Evolutionary conservation across 2,888 invertebrate genomes (phyloP), one percentile per base, ranked within the genome.

Genomic region (Dascillus cervinus): DNA sequence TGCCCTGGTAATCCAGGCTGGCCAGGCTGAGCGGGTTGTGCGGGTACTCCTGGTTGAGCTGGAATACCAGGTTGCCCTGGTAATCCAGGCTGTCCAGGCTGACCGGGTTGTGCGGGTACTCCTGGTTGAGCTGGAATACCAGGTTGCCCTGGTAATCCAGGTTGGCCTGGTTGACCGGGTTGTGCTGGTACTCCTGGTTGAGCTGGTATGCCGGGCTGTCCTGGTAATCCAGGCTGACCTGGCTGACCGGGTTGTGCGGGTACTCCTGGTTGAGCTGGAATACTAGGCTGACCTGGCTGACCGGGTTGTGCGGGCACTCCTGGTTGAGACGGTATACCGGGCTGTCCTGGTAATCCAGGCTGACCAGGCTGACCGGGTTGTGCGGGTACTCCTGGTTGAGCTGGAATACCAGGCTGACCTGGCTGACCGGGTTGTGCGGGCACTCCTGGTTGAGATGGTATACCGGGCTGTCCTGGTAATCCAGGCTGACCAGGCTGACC

Each of bases 281-380:
- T 70, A 6, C 79, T 34, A 36, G 32, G 50, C 46, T 31, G 49
- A 34, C 41, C 43, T 10, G 43, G 39, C 10, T 20, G 21, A 23
- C 39, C 45, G 33, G 44, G 34, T 29, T 24, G 32, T 26, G 77
- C 39, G 4, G 32, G 32, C 30, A 19, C 9, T 26, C 23, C 82
- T 27, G 65, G 59, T 47, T 79, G 82, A 25, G 8, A 4, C 4
- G 17, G 17, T 17, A 8, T 17, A 17, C 17, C 8, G 4, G 17
- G 17, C 8, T 17, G 17, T 4, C 17, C n/a, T n/a, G n/a, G n/a
- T n/a, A n/a, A n/a, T n/a, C n/a, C 17, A 17, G 17, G 17, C 17
- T 17, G 17, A 17, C 17, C 17, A 17, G 17, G 9, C 36, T 32
- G 32, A 26, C 26, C 12, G 8, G 17, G 17, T 17, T 17, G 17